Percentiles rank a stretch among this genome's conserved stretches.
Evolutionary conservation across 2,113 vertebrate genomes (phyloP).

Genomic region (Chelonoidis abingdonii): DNA sequence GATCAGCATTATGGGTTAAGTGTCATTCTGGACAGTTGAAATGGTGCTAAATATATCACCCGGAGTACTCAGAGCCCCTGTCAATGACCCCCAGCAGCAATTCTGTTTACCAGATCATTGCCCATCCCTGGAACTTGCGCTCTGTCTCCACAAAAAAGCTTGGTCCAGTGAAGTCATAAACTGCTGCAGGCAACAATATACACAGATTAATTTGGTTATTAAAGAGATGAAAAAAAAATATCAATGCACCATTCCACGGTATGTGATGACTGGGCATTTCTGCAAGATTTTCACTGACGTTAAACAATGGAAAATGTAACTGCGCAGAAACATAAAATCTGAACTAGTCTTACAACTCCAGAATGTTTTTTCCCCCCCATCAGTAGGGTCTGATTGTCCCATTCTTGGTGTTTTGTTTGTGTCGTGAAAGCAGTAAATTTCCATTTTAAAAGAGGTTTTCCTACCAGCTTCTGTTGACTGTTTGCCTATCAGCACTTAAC

Average conservation of each 20-base stretch:
- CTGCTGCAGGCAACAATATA: background rate
- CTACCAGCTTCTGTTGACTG: background rate
- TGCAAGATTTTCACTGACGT: conserved; percentile 8
- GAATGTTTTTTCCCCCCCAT: background rate
- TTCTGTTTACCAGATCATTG: background rate
- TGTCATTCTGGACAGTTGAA: background rate
- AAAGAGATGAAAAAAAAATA: background rate
- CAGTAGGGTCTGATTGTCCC: background rate
- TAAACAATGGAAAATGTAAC: background rate
- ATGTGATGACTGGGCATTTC: background rate
- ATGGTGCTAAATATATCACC: background rate
- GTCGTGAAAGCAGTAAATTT: background rate
- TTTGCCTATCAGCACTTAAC: background rate
- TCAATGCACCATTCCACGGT: background rate
- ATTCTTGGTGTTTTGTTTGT: background rate
- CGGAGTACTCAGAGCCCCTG: background rate
- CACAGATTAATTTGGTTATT: background rate
- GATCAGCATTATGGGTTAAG: background rate
- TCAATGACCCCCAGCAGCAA: background rate
- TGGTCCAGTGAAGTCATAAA: background rate
- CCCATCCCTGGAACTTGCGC: background rate
- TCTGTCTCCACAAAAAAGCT: background rate
- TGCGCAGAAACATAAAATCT: conserved; percentile 28
- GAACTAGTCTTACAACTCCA: background rate
- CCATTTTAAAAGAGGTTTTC: background rate